A percentile compares a stretch with the other conserved stretches of the same genome.
Conservation (phyloP, 2,888 invertebrate genomes). For the Thyatira batis region DNA sequence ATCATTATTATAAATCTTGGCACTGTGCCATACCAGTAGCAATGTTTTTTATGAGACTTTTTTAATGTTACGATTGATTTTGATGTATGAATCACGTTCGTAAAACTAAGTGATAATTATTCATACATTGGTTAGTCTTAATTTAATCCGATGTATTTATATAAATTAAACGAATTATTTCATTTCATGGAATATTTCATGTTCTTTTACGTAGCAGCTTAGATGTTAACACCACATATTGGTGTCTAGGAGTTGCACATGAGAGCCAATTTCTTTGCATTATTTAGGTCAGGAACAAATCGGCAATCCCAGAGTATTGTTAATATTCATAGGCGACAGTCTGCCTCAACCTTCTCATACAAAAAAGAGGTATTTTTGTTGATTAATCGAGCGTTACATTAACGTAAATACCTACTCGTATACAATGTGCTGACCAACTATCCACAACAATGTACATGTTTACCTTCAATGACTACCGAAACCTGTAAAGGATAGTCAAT, state of each 20-base stretch:
- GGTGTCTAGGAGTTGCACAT: too few species aligned
- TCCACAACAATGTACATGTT: not conserved
- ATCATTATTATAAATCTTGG: not conserved
- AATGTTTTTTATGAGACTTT: not conserved
- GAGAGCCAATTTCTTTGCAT: too few species aligned
- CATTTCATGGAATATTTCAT: too few species aligned
- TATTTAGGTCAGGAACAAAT: slow-evolving; percentile 30
- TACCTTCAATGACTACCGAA: not conserved
- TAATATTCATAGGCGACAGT: slow-evolving; percentile 53
- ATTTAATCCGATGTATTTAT: too few species aligned
- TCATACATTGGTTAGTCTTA: not conserved
- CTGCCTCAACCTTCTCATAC: too few species aligned
- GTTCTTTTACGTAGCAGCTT: too few species aligned
- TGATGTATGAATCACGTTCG: not conserved
- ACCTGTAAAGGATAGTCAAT: too few species aligned
- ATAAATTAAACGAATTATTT: too few species aligned
- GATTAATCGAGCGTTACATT: not conserved
- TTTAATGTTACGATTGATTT: not conserved
- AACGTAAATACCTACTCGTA: too few species aligned
- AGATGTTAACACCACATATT: too few species aligned
- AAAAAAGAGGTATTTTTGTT: not conserved
- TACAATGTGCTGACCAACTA: not conserved
- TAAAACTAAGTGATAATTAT: not conserved
- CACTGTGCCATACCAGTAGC: not conserved
- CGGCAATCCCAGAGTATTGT: slow-evolving; percentile 60